phyloP scores from a whole-genome alignment of 2,113 vertebrate species.

The Apodemus speciosus region DNA sequence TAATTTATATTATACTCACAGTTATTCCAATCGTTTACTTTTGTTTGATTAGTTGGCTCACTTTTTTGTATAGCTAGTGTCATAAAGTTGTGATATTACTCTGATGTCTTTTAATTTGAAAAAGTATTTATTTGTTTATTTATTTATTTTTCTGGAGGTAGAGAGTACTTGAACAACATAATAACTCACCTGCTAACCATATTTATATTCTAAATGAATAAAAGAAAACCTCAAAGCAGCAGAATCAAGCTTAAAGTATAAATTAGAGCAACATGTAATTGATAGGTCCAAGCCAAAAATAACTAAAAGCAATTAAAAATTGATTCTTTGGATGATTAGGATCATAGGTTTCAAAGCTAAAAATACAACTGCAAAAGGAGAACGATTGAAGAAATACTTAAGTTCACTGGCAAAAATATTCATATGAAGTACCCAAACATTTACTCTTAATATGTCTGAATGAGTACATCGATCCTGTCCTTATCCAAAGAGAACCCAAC shows the following conservation, averaged over 20 bases:
- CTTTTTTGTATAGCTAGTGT: neutral
- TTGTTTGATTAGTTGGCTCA: neutral
- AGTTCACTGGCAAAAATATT: neutral
- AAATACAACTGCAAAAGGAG: neutral
- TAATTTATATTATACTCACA: neutral
- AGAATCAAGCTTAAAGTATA: conserved; percentile 77
- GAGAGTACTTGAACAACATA: conserved; percentile 72
- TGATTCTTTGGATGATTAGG: conserved; percentile 62
- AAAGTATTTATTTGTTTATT: conserved; percentile 41
- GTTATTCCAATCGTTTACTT: neutral
- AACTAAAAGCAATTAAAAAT: conserved; percentile 69
- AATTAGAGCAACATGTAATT: conserved; percentile 80
- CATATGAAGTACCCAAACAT: neutral
- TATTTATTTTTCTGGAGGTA: conserved; percentile 55
- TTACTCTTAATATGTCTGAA: neutral
- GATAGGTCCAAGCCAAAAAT: conserved; percentile 72
- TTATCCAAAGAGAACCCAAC: neutral
- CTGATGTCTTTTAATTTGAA: neutral
- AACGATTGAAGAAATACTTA: neutral
- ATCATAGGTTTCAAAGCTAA: neutral
- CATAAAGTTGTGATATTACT: neutral
- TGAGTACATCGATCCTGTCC: neutral
- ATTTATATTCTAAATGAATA: conserved; percentile 80
- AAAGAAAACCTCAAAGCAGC: conserved; percentile 65
- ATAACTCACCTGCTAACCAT: conserved; percentile 72